Percentiles rank a stretch among this genome's conserved stretches.
Evolutionary conservation across 2,797 vertebrate species (phyloP).

Genomic region (Rhynchonycteris naso): DNA sequence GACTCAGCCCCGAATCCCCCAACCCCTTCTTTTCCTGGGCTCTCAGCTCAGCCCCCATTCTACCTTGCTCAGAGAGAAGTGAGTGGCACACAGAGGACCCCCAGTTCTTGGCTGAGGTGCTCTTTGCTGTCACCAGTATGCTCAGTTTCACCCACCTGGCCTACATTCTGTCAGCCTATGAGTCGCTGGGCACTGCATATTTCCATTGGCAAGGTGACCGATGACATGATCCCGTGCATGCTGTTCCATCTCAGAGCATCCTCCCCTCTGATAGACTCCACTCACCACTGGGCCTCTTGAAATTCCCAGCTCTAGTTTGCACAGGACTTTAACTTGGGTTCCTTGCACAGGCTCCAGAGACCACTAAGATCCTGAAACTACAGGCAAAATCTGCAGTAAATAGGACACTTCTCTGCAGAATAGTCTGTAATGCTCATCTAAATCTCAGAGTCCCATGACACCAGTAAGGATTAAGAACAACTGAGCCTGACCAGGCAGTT

Average conservation of each 20-base stretch:
- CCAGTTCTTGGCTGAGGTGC: constrained; percentile 92
- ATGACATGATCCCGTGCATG: constrained; percentile 93
- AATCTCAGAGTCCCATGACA: not conserved
- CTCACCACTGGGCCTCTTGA: not conserved
- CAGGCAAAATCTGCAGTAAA: not conserved
- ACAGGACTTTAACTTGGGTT: not conserved
- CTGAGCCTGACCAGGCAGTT: no score
- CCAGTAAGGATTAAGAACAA: not conserved
- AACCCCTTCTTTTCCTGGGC: not conserved
- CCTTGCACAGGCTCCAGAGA: not conserved
- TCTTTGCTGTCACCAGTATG: constrained; percentile 96
- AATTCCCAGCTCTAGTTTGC: no score
- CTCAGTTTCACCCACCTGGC: constrained; percentile 94
- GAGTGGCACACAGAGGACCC: constrained; percentile 92
- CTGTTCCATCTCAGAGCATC: not conserved
- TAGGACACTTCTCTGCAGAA: not conserved
- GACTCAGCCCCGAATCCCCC: not conserved
- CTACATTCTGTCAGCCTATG: constrained; percentile 94
- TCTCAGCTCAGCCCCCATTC: not conserved
- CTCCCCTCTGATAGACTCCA: not conserved
- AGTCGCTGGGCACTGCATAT: constrained; percentile 96
- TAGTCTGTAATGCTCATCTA: not conserved
- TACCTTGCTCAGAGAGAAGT: constrained; percentile 81
- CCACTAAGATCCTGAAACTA: not conserved
- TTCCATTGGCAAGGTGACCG: constrained; percentile 96